Base-by-base conservation (phyloP, 2,113 vertebrate genomes). In the Alosa alosa region DNA sequence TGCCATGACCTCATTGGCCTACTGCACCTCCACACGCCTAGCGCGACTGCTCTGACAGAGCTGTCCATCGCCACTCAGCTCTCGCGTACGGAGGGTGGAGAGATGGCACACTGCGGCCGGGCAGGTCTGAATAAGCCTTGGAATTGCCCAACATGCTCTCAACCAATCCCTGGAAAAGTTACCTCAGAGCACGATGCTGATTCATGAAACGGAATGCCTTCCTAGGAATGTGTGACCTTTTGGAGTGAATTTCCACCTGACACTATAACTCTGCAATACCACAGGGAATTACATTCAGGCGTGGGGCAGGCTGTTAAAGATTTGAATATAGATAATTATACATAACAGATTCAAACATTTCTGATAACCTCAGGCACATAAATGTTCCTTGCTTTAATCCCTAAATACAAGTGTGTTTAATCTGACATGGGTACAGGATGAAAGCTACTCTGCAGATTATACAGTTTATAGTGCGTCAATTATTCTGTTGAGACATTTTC, bases 161-260 rank as follows among this genome's bases (percentile, higher is more conserved):
- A 22, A 7, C 64, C 64, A 36, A 72, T 31, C 64, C 64, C 31
- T 0, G 64, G 64, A 4, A 72, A 9, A 72, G 64, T 0, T 36
- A 36, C 25, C 64, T 72, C n/a, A 13, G 64, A 31, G 31, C 8
- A 64, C 31, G 1, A 0, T 72, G 64, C 64, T 72, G 64, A 72
- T 10, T 72, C 64, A 72, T 36, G n/a, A 72, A 72, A 72, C 25
- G 64, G 64, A 72, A 72, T 78, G 72, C 72, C 72, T 78, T 72
- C 36, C 72, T 78, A 6, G 31, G 31, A 60, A 60, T 60, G 55
- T 60, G 5, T 60, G 55, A 4, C 18, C 36, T 15, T 39, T 78
- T 78, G 1, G 72, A 78, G 39, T 36, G 11, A 78, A 39, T 39
- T 41, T 36, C 72, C 39, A 31, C 25, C 31, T 75, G 15, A 55